Percentiles rank a stretch among this genome's conserved stretches.
phyloP scores from a whole-genome alignment of 2,113 vertebrate genomes.

The Leucopsar rothschildi region DNA sequence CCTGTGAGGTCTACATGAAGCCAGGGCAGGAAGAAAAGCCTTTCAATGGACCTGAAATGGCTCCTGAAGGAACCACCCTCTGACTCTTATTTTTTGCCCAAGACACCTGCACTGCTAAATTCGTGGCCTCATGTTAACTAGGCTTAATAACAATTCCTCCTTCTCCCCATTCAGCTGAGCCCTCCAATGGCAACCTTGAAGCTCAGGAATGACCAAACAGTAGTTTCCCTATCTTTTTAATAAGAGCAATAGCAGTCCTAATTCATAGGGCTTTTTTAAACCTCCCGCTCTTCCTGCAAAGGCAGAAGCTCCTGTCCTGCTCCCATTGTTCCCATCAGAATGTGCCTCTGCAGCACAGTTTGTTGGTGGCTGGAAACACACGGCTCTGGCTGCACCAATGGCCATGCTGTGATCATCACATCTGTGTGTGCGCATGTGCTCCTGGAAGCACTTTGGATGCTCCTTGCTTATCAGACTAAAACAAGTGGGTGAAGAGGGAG shows the following conservation, averaged over 20 bases:
- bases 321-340: fast-evolving
- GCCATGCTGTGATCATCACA: fast-evolving
- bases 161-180: background rate
- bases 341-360: background rate
- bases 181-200: background rate
- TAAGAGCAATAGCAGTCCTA: background rate
- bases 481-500: background rate
- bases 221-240: background rate
- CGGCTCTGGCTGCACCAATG: background rate
- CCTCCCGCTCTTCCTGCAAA: background rate
- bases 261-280: background rate
- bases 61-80: background rate
- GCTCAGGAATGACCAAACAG: background rate
- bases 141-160: background rate
- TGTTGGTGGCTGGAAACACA: background rate
- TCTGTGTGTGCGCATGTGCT: fast-evolving
- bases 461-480: background rate
- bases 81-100: background rate
- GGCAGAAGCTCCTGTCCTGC: background rate
- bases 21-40: background rate
- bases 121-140: background rate
- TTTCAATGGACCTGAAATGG: background rate
- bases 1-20: background rate
- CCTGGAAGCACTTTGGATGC: background rate
- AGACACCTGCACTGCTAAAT: background rate